Conservation (phyloP, 1,140 invertebrate species). For the Caenorhabditis remanei region DNA sequence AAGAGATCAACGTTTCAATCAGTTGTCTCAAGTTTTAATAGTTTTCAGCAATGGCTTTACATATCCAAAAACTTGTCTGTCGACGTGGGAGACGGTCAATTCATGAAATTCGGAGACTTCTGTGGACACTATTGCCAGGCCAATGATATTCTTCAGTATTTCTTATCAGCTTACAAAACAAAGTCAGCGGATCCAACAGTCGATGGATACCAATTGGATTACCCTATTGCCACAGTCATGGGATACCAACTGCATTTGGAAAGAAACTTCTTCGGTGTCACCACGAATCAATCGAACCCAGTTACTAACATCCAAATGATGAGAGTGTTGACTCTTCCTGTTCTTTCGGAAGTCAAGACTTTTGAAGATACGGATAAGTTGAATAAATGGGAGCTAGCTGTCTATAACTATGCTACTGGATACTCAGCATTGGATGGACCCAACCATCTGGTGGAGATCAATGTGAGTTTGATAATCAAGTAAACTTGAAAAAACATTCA, state of each 20-base stretch:
- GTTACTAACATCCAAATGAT: slow-evolving; percentile 71
- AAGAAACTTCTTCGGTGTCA: slow-evolving; percentile 73
- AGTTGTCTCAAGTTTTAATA: background rate
- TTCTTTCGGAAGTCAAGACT: slow-evolving; percentile 44
- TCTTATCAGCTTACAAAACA: slow-evolving; percentile 63
- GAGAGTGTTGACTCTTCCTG: slow-evolving; percentile 51
- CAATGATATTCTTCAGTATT: slow-evolving; percentile 65
- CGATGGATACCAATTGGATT: slow-evolving; percentile 62
- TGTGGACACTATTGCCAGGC: slow-evolving; percentile 74
- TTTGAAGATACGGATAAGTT: slow-evolving; percentile 57
- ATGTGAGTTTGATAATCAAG: slow-evolving; percentile 55
- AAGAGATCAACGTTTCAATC: background rate
- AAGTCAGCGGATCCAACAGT: slow-evolving; percentile 7
- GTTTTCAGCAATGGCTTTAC: slow-evolving; percentile 59
- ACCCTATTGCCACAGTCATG: slow-evolving; percentile 71
- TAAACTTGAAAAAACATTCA: background rate
- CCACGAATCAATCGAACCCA: background rate
- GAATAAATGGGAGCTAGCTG: slow-evolving; percentile 65
- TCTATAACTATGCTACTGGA: slow-evolving; percentile 64
- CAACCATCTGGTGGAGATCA: slow-evolving; percentile 64
- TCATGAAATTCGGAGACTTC: slow-evolving; percentile 71
- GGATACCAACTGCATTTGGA: slow-evolving; percentile 73
- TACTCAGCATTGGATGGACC: slow-evolving; percentile 50
- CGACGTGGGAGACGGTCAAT: slow-evolving; percentile 40
- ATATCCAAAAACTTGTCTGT: slow-evolving; percentile 62